Base-by-base conservation (phyloP, 2,888 invertebrate genomes). In the Meghimatium bilineatum region DNA sequence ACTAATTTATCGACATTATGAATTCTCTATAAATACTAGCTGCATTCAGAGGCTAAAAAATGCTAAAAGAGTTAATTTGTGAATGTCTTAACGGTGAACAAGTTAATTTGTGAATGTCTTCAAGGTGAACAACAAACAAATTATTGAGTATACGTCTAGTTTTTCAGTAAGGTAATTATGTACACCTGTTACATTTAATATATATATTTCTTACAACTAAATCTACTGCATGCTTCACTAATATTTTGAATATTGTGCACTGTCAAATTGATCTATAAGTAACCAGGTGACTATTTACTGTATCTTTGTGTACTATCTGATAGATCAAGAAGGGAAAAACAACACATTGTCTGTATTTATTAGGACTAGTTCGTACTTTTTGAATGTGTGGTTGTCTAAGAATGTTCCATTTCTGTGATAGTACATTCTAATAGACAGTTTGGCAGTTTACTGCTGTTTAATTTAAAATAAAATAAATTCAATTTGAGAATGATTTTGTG, bases 331-430 rank as follows among this genome's bases (percentile, higher is more conserved):
- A 44, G 12, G 69, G 14, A 17, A 72, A 38, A 80, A 17, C 14
- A n/a, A 63, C 29, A 56, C 23, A 71, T 60, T 60, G 26, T 38
- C 20, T 14, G n/a, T 44, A 38, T 56, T 69, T 67, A 12, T n/a
- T 84, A 80, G 84, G 60, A 49, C 29, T 79, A 80, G 80, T 36
- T 67, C 56, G 67, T 80, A 74, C 23, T 82, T 69, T 78, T 74
- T 75, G 49, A 84, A n/a, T 56, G 84, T 84, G 66, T 80, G 84
- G 36, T 56, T 84, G 84, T 80, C 38, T 26, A 76, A 80, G 80
- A 84, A 75, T 80, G 80, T 84, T 84, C 80, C 76, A 56, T 84
- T 76, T 80, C 84, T 84, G 84, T 84, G 84, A 84, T 84, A 84
- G 84, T 80, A 80, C 44, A 80, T 83, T 71, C 69, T 74, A 74